phyloP scores from a whole-genome alignment of 2,113 vertebrate species.

The Mustela nigripes region DNA sequence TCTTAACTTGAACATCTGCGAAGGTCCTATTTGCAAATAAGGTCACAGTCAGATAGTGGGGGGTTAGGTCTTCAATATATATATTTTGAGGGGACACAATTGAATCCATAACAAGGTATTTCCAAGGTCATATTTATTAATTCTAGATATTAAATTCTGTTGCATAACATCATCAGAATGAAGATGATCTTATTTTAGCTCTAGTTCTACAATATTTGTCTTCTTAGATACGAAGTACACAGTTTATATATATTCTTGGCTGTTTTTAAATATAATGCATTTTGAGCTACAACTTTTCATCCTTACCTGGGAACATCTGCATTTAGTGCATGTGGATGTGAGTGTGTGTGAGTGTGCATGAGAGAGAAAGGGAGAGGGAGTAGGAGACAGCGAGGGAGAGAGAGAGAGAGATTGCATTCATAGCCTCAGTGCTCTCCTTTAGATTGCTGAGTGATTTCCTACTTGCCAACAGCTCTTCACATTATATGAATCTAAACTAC shows the following conservation, averaged over 20 bases:
- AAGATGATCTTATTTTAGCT: background rate
- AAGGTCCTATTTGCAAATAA: constrained; percentile 19
- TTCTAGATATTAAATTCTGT: constrained; percentile 15
- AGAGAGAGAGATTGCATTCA: background rate
- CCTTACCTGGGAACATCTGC: background rate
- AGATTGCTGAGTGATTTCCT: constrained; percentile 61
- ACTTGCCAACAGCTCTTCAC: constrained; percentile 69
- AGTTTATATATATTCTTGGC: background rate
- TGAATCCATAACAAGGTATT: background rate
- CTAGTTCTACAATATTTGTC: background rate
- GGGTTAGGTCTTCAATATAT: background rate
- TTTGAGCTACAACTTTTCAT: background rate
- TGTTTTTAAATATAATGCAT: background rate
- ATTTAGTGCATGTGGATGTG: background rate
- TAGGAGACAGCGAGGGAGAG: background rate
- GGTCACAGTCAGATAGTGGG: background rate
- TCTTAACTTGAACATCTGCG: background rate
- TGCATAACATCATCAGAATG: background rate
- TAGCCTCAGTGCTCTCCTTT: constrained; percentile 1
- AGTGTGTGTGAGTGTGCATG: background rate
- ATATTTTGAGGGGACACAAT: background rate
- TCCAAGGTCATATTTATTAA: background rate
- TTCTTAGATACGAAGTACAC: background rate
- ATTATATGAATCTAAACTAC: constrained; percentile 65
- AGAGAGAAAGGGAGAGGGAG: background rate